These are phyloP conservation scores for Scelioninae gen. 1 DNA, from an alignment of 2,888 invertebrate species.

Conservation along the genomic window DNA sequence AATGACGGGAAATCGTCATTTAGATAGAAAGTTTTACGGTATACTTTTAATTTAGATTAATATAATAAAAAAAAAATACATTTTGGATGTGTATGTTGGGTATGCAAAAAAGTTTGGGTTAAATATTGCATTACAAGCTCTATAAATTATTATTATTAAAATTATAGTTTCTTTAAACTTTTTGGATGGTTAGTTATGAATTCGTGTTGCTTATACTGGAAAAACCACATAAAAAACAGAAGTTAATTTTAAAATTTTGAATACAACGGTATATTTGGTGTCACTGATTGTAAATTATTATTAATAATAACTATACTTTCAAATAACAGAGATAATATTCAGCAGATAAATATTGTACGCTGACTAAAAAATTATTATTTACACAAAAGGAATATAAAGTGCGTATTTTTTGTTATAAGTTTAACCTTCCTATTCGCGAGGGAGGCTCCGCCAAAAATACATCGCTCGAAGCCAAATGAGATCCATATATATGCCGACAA, in stretches of 20 bases:
- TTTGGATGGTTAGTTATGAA: conserved; percentile 59
- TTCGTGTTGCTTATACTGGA: conserved; percentile 53
- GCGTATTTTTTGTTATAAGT: conserved; percentile 43
- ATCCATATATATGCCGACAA: conserved; percentile 46
- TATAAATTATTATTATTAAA: conserved; percentile 53
- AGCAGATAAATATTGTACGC: conserved; percentile 25
- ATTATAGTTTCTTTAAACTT: conserved; percentile 61
- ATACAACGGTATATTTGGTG: conserved; percentile 29
- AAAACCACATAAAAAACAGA: conserved; percentile 21
- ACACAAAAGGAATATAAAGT: conserved; percentile 44
- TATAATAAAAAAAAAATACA: conserved; percentile 1
- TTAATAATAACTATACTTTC: too few species aligned
- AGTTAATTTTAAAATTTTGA: conserved; percentile 47
- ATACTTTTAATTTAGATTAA: too few species aligned
- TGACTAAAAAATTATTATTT: conserved; percentile 28
- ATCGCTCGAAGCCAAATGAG: conserved; percentile 56
- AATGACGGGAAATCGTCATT: too few species aligned
- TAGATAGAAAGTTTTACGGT: too few species aligned
- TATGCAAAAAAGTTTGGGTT: conserved; percentile 32
- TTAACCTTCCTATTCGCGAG: conserved; percentile 49
- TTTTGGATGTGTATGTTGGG: conserved; percentile 20
- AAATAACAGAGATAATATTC: conserved; percentile 1
- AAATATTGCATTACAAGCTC: conserved; percentile 33
- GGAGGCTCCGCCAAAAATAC: conserved; percentile 61
- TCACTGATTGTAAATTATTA: background rate